phyloP scores from a whole-genome alignment of 1,140 invertebrate species.

The Plodia interpunctella region DNA sequence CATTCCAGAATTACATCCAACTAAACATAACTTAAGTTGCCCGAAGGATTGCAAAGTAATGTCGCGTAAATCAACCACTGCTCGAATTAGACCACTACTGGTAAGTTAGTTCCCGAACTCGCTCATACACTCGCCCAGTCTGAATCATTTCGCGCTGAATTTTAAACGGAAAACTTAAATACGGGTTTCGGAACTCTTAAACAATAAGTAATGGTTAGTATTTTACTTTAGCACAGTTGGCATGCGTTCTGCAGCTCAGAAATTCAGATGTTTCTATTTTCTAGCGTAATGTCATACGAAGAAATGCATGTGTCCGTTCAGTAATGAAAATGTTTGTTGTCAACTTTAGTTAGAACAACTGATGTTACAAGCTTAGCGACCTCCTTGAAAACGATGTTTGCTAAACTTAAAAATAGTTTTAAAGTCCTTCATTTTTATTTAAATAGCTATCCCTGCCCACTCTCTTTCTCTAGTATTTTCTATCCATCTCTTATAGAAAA shows the following conservation, averaged over 20 bases:
- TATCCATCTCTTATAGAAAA: too few species aligned
- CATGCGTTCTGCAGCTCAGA: background rate
- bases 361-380: background rate
- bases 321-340: background rate
- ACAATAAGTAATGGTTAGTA: constrained; percentile 15
- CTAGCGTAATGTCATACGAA: background rate
- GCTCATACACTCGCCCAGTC: background rate
- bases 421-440: too few species aligned
- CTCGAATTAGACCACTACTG: too few species aligned
- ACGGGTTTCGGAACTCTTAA: constrained; percentile 12
- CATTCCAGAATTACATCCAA: too few species aligned
- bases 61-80: too few species aligned
- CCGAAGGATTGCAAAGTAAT: too few species aligned
- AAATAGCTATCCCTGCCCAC: too few species aligned
- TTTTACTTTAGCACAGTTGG: constrained; percentile 9
- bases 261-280: background rate
- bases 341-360: background rate
- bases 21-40: too few species aligned
- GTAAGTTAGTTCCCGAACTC: background rate
- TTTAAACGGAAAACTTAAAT: constrained; percentile 16
- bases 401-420: too few species aligned
- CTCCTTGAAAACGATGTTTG: too few species aligned
- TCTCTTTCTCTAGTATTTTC: too few species aligned
- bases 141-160: constrained; percentile 1
- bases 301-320: background rate